These are phyloP conservation scores for Romanogobio albipinnatus DNA, from an alignment of 2,113 vertebrate genomes.

Conservation along the genomic window DNA sequence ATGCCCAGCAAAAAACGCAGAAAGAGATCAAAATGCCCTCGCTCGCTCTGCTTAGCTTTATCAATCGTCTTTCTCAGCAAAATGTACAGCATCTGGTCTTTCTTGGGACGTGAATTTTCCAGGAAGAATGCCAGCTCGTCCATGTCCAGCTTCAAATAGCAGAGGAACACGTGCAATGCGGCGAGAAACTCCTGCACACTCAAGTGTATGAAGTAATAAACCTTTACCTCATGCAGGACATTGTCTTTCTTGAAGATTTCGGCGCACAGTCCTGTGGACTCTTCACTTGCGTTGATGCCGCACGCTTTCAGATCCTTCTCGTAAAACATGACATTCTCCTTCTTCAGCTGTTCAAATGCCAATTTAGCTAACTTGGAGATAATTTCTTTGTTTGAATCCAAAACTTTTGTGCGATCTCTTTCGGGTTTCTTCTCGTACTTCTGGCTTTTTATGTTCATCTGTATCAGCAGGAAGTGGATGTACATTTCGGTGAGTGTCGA, in stretches of 20 bases:
- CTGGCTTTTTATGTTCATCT: constrained; percentile 52
- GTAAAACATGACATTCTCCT: constrained; percentile 54
- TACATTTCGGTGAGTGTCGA: constrained; percentile 57
- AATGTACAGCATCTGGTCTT: constrained; percentile 17
- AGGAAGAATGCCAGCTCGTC: constrained; percentile 41
- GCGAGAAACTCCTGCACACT: constrained; percentile 58
- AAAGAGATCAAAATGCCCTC: constrained; percentile 57
- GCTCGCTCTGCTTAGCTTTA: constrained; percentile 31
- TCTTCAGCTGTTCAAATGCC: constrained; percentile 53
- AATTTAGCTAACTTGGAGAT: constrained; percentile 56
- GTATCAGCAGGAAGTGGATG: constrained; percentile 25
- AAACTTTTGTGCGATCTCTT: constrained; percentile 37
- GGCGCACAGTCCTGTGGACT: constrained; percentile 44
- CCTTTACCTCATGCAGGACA: constrained; percentile 35
- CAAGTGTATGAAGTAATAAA: constrained; percentile 57
- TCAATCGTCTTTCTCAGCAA: constrained; percentile 47
- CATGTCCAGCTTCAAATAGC: constrained; percentile 40
- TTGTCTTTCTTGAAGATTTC: constrained; percentile 52
- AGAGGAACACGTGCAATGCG: constrained; percentile 51
- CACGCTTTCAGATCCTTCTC: constrained; percentile 50
- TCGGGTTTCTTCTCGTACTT: constrained; percentile 36
- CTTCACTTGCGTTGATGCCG: constrained; percentile 40
- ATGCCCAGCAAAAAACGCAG: constrained; percentile 59
- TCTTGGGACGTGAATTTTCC: neutral
- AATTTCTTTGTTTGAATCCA: constrained; percentile 36